phyloP scores from a whole-genome alignment of 2,113 vertebrate species.

The Cyanistes caeruleus region DNA sequence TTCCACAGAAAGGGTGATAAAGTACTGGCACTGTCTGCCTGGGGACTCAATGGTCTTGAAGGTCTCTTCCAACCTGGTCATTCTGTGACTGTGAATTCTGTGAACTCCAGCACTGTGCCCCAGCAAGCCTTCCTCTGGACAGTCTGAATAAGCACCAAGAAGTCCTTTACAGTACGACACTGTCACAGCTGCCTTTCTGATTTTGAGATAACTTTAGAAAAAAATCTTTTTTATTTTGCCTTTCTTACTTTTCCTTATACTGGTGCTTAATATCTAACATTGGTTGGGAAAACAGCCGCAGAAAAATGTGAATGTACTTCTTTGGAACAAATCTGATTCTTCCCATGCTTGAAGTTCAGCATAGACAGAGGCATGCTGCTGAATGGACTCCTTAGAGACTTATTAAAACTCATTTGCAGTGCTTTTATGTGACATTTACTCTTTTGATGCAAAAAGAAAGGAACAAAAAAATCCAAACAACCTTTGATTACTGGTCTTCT shows the following conservation, averaged over 20 bases:
- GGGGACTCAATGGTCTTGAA: too few species aligned
- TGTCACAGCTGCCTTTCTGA: rapidly evolving
- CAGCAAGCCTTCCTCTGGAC: not conserved
- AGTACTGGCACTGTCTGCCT: too few species aligned
- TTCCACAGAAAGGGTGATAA: too few species aligned
- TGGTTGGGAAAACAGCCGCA: not conserved
- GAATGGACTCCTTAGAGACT: not conserved
- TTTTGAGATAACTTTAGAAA: not conserved
- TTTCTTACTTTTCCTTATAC: not conserved
- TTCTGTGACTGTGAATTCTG: too few species aligned
- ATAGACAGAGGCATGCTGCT: not conserved
- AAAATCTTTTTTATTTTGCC: not conserved
- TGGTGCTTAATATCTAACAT: not conserved
- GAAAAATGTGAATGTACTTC: not conserved
- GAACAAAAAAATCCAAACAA: not conserved
- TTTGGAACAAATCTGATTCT: not conserved
- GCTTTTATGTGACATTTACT: not conserved
- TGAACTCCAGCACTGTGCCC: not conserved
- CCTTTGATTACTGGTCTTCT: not conserved
- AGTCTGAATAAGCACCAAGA: not conserved
- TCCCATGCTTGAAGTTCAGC: not conserved
- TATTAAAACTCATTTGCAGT: not conserved
- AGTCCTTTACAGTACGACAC: not conserved
- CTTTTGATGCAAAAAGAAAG: not conserved
- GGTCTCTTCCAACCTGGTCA: too few species aligned